Percentiles rank a stretch among this genome's conserved stretches.
phyloP scores from a whole-genome alignment of 2,113 vertebrate genomes.

The Anolis sagrei region DNA sequence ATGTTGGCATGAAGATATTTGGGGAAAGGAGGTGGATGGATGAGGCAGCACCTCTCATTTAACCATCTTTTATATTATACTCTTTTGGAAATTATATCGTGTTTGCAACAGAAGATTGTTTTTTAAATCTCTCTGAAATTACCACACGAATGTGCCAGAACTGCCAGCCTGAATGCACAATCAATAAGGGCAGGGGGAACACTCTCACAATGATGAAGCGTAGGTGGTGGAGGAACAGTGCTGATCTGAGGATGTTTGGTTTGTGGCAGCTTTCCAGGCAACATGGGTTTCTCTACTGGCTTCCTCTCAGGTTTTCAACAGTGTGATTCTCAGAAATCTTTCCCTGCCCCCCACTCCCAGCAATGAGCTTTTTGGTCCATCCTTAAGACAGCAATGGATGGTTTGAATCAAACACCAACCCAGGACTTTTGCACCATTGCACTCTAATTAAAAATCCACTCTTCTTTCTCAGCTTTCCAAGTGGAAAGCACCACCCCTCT shows the following conservation, averaged over 20 bases:
- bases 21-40: neutral
- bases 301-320: slow-evolving; percentile 12
- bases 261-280: slow-evolving; percentile 18
- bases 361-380: neutral
- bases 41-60: neutral
- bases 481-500: neutral
- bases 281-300: neutral
- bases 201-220: slow-evolving; percentile 1
- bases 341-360: no score
- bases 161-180: slow-evolving; percentile 17
- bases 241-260: slow-evolving; percentile 5
- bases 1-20: slow-evolving; percentile 1
- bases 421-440: neutral
- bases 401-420: neutral
- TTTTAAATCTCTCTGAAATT: neutral
- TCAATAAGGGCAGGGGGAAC: slow-evolving; percentile 18
- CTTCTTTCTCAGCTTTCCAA: neutral
- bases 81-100: neutral
- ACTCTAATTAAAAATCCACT: neutral
- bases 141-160: slow-evolving; percentile 1
- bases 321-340: slow-evolving; percentile 16
- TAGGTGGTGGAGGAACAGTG: neutral
- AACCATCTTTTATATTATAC: neutral
- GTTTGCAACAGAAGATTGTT: neutral
- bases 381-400: neutral